Evolutionary conservation across 1,140 invertebrate genomes (phyloP).

Genomic region (Ruditapes philippinarum): DNA sequence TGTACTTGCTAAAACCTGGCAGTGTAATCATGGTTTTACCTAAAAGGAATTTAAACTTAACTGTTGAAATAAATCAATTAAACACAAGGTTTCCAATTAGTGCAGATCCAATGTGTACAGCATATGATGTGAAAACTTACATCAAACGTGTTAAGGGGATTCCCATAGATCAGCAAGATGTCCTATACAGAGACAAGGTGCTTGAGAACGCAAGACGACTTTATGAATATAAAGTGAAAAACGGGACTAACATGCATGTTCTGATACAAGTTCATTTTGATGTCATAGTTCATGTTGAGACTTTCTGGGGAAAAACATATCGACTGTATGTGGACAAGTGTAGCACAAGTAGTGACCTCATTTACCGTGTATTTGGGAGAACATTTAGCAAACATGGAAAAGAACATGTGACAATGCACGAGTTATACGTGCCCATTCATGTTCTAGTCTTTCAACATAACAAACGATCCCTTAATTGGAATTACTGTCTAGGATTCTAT

Average conservation of each 20-base stretch:
- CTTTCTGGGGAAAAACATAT: slow-evolving; percentile 82
- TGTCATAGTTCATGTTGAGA: slow-evolving; percentile 80
- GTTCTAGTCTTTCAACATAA: slow-evolving; percentile 75
- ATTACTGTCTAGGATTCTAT: slow-evolving; percentile 77
- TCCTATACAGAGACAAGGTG: slow-evolving; percentile 77
- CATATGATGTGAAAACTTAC: slow-evolving; percentile 74
- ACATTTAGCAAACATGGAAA: slow-evolving; percentile 75
- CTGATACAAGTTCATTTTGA: slow-evolving; percentile 80
- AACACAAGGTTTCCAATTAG: slow-evolving; percentile 75
- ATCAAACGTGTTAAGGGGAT: slow-evolving; percentile 78
- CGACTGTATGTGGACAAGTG: slow-evolving; percentile 80
- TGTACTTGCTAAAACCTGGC: slow-evolving; percentile 71
- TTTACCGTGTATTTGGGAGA: slow-evolving; percentile 74
- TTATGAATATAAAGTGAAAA: slow-evolving; percentile 76
- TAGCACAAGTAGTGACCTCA: slow-evolving; percentile 77
- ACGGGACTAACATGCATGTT: slow-evolving; percentile 75
- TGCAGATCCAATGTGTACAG: slow-evolving; percentile 74
- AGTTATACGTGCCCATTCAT: slow-evolving; percentile 80
- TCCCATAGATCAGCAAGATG: slow-evolving; percentile 77
- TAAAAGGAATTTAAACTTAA: slow-evolving; percentile 68
- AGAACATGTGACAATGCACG: slow-evolving; percentile 75
- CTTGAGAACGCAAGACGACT: slow-evolving; percentile 78
- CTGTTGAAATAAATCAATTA: slow-evolving; percentile 78
- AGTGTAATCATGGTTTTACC: slow-evolving; percentile 79
- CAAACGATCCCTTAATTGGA: slow-evolving; percentile 73